Evolutionary conservation across 2,888 invertebrate species (phyloP).

Genomic region (Fissipunctia ypsillon): DNA sequence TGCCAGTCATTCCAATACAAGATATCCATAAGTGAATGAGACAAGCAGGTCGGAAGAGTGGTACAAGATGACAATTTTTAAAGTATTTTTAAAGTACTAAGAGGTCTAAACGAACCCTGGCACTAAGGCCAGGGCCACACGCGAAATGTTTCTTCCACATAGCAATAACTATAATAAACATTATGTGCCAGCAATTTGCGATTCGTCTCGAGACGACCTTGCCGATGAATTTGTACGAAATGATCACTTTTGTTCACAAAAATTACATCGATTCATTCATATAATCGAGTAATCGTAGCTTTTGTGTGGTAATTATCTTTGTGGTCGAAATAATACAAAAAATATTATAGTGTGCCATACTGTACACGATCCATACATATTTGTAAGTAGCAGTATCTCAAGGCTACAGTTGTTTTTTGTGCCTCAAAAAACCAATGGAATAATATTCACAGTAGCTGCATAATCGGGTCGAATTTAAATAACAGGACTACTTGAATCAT

Average conservation of each 20-base stretch:
- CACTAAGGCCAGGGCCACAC: slow-evolving; percentile 37
- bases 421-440: not conserved
- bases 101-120: not conserved
- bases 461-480: slow-evolving; percentile 4
- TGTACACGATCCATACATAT: not conserved
- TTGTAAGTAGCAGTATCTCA: not conserved
- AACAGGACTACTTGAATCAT: not conserved
- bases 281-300: slow-evolving; percentile 44
- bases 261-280: slow-evolving; percentile 59
- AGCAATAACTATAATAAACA: slow-evolving; percentile 60
- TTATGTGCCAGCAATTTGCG: slow-evolving; percentile 58
- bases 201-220: slow-evolving; percentile 65
- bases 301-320: slow-evolving; percentile 45
- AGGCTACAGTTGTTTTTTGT: slow-evolving; percentile 6
- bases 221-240: slow-evolving; percentile 57
- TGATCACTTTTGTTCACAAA: slow-evolving; percentile 59
- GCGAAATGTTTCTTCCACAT: slow-evolving; percentile 32
- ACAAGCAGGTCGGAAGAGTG: not conserved
- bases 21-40: not conserved
- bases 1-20: not conserved
- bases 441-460: not conserved
- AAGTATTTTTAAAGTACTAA: not conserved
- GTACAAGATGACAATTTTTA: too few species aligned
- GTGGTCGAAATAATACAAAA: slow-evolving; percentile 34
- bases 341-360: slow-evolving; percentile 7